Evolutionary conservation across 2,888 invertebrate species (phyloP).

Genomic region (Cremastinae sp.): DNA sequence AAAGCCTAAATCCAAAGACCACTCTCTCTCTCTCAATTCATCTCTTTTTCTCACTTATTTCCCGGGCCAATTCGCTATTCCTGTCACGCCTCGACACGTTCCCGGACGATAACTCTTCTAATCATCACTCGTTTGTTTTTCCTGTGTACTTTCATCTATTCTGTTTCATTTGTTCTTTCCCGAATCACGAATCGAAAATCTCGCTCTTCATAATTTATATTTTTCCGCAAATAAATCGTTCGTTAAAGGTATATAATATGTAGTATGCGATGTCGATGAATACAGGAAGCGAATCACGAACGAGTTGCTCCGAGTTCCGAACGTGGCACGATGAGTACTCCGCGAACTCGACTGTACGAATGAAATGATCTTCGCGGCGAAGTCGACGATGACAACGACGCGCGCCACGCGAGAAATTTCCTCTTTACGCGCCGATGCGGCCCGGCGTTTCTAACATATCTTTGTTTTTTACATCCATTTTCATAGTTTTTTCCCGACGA

Average conservation of each 20-base stretch:
- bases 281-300: conserved; percentile 73
- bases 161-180: conserved; percentile 12
- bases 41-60: background rate
- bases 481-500: background rate
- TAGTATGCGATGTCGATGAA: no score
- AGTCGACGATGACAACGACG: conserved; percentile 38
- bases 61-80: conserved; percentile 44
- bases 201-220: no score
- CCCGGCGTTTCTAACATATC: conserved; percentile 24
- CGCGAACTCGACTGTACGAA: conserved; percentile 48
- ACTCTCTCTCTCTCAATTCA: conserved; percentile 17
- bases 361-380: conserved; percentile 21
- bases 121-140: conserved; percentile 46
- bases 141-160: no score
- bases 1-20: conserved; percentile 7
- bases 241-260: no score
- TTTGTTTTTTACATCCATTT: no score
- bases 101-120: conserved; percentile 58
- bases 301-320: conserved; percentile 66
- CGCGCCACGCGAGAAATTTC: conserved; percentile 53
- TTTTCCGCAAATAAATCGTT: no score
- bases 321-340: conserved; percentile 46
- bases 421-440: conserved; percentile 58
- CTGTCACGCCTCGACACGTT: conserved; percentile 52
- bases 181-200: conserved; percentile 35